Evolutionary conservation across 2,113 vertebrate genomes (phyloP).

Genomic region (Sturnus vulgaris): DNA sequence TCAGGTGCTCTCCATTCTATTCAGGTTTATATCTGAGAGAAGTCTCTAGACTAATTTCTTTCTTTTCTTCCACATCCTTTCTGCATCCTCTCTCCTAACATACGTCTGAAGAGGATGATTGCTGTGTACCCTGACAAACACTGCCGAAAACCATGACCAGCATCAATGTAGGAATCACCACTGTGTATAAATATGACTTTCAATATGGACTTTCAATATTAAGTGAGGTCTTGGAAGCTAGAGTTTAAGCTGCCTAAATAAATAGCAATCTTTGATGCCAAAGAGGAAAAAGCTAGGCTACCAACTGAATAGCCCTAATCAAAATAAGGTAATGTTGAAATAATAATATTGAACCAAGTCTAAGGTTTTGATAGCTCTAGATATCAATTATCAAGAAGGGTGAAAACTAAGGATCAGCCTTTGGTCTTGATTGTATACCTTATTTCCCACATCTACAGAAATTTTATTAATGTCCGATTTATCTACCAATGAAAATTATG

Average conservation of each 20-base stretch:
- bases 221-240: not conserved
- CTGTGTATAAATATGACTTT: not conserved
- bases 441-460: not conserved
- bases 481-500: not conserved
- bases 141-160: not conserved
- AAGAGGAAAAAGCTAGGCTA: not conserved
- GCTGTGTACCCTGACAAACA: not conserved
- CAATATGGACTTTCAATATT: not conserved
- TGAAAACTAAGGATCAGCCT: not conserved
- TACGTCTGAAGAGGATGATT: accelerated
- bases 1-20: not conserved
- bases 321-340: not conserved
- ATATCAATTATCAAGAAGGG: not conserved
- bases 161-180: not conserved
- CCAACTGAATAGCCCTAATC: not conserved
- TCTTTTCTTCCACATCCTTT: not conserved
- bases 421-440: not conserved
- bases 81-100: not conserved
- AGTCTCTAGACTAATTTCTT: not conserved
- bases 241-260: not conserved
- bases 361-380: not conserved
- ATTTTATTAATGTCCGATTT: not conserved
- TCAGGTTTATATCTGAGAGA: not conserved
- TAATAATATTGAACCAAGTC: not conserved
- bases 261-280: not conserved